Conservation (phyloP, 2,797 vertebrate species). For the Xerus rutilus region DNA sequence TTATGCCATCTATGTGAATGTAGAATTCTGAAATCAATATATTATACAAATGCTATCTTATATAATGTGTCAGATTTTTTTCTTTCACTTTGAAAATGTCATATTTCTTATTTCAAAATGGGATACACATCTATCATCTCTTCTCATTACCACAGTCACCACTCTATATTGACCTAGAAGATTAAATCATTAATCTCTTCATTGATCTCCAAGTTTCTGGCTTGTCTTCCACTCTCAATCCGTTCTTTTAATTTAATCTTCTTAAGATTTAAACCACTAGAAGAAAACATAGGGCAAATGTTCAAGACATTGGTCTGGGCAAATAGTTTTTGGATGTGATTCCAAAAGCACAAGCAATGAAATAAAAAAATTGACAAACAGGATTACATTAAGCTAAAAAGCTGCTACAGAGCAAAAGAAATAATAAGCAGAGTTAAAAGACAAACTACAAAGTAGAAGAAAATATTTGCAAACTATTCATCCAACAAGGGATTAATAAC, state of each 20-base stretch:
- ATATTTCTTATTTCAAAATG: slow-evolving; percentile 4
- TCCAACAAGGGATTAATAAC: background rate
- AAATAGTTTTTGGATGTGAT: background rate
- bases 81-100: background rate
- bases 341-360: background rate
- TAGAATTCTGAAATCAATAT: slow-evolving; percentile 9
- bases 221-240: background rate
- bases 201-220: slow-evolving; percentile 10
- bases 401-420: background rate
- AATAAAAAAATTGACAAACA: background rate
- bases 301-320: background rate
- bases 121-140: background rate
- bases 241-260: slow-evolving; percentile 37
- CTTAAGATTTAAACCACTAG: slow-evolving; percentile 6
- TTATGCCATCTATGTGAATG: background rate
- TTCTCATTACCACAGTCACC: background rate
- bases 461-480: background rate
- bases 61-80: background rate
- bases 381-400: background rate
- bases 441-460: background rate
- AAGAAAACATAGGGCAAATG: background rate
- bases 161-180: background rate
- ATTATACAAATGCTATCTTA: slow-evolving; percentile 4
- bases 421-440: background rate
- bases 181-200: slow-evolving; percentile 53